phyloP scores from a whole-genome alignment of 2,797 vertebrate genomes.

The Lagocephalus sceleratus region DNA sequence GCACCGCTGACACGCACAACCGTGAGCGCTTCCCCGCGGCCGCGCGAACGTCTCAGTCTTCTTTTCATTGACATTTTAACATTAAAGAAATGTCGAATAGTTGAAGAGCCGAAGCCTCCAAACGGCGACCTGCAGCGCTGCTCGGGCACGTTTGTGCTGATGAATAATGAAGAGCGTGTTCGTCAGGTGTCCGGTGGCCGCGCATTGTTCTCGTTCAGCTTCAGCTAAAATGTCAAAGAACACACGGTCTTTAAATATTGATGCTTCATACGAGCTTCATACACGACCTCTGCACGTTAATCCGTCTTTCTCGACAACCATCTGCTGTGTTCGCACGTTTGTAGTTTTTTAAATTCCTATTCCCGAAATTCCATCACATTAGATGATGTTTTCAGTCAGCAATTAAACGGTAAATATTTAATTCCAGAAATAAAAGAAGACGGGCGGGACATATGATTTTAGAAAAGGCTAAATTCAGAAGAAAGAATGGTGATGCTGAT shows the following conservation, averaged over 20 bases:
- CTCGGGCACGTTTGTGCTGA: conserved; percentile 1
- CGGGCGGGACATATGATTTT: too few relatives aligned
- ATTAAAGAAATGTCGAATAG: background rate
- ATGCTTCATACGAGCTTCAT: conserved; percentile 26
- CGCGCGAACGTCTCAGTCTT: background rate
- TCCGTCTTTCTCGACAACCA: conserved; percentile 49
- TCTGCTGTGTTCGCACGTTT: background rate
- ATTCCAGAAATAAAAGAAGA: background rate
- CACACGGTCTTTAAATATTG: conserved; percentile 29
- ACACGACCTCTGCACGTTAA: conserved; percentile 1
- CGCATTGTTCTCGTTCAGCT: conserved; percentile 52
- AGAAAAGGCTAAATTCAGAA: too few relatives aligned
- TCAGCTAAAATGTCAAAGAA: conserved; percentile 44
- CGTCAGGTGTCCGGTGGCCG: conserved; percentile 58
- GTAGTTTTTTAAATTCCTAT: too few relatives aligned
- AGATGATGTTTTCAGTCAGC: background rate
- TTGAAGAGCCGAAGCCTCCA: too few relatives aligned
- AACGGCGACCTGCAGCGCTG: background rate
- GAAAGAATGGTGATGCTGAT: too few relatives aligned
- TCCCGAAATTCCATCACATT: background rate
- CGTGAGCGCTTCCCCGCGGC: too few relatives aligned
- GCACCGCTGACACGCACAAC: conserved; percentile 1
- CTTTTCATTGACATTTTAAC: background rate
- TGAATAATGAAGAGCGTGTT: conserved; percentile 58
- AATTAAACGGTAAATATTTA: background rate